Percentiles rank a stretch among this genome's conserved stretches.
These are phyloP conservation scores for Oscheius sp. DNA, from an alignment of 2,888 invertebrate species.

Conservation along the genomic window DNA sequence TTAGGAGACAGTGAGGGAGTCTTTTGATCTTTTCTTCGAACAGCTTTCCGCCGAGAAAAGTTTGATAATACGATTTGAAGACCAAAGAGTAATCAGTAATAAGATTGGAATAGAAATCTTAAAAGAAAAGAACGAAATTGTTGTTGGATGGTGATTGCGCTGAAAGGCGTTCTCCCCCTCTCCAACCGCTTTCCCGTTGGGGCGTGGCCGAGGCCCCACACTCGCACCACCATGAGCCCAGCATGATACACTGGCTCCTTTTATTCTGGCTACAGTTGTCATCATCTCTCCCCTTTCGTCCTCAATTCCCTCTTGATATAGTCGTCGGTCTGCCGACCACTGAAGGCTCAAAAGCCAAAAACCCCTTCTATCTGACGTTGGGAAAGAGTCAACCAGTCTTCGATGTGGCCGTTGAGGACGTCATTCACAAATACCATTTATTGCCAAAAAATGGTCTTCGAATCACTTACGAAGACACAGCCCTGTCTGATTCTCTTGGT, in stretches of 20 bases:
- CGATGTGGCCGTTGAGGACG: constrained; percentile 67
- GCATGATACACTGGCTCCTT: constrained; percentile 30
- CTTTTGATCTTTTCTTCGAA: no score
- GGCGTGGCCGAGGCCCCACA: constrained; percentile 16
- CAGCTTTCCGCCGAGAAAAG: no score
- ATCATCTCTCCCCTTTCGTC: not conserved
- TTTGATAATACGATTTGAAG: no score
- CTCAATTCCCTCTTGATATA: constrained; percentile 61
- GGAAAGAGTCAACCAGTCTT: constrained; percentile 64
- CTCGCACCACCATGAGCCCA: constrained; percentile 22
- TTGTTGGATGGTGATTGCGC: constrained; percentile 16
- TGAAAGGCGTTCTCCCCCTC: constrained; percentile 26
- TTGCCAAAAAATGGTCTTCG: constrained; percentile 45
- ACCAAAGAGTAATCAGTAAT: no score
- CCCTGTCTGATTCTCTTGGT: constrained; percentile 62
- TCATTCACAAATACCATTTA: constrained; percentile 46
- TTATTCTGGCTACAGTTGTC: constrained; percentile 23
- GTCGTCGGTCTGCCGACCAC: constrained; percentile 63
- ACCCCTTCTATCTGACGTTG: constrained; percentile 64
- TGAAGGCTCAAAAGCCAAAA: constrained; percentile 54
- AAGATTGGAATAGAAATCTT: no score
- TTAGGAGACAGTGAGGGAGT: no score
- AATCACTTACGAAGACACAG: constrained; percentile 63
- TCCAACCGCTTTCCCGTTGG: constrained; percentile 5
- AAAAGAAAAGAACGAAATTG: not conserved